These are phyloP conservation scores for Phrixothrix hirtus DNA, from an alignment of 2,888 invertebrate species.

Conservation along the genomic window DNA sequence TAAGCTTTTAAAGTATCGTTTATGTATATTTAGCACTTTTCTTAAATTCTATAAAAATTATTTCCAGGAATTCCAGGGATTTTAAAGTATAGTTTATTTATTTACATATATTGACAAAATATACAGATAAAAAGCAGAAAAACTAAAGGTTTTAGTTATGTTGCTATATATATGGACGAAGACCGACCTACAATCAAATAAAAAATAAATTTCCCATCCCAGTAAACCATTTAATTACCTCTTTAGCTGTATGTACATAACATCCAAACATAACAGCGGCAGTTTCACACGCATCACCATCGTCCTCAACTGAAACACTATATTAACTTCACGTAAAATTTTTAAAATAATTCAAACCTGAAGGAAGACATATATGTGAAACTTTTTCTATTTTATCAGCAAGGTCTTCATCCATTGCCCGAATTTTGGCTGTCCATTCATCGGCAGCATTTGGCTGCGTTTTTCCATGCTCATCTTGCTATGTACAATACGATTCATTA, in stretches of 20 bases:
- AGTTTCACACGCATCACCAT: neutral
- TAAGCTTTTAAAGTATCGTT: too few species aligned
- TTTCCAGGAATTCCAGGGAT: too few species aligned
- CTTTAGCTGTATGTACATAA: neutral
- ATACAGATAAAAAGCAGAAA: too few species aligned
- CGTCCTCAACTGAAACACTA: neutral
- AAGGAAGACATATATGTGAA: neutral
- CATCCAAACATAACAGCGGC: neutral
- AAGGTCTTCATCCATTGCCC: neutral
- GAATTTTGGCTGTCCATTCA: neutral
- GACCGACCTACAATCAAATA: too few species aligned
- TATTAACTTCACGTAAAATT: neutral
- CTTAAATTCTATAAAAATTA: too few species aligned
- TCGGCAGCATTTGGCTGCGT: neutral
- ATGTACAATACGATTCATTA: neutral
- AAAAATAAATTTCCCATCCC: too few species aligned
- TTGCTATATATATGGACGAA: too few species aligned
- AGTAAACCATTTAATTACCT: neutral
- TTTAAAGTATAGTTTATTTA: too few species aligned
- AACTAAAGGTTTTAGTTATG: too few species aligned
- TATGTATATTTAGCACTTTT: too few species aligned
- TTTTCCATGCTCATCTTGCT: neutral
- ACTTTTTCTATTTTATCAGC: neutral
- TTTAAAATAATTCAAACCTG: neutral
- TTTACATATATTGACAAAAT: too few species aligned